Base-by-base conservation (phyloP, 1,140 invertebrate genomes). In the Gryllus bimaculatus region DNA sequence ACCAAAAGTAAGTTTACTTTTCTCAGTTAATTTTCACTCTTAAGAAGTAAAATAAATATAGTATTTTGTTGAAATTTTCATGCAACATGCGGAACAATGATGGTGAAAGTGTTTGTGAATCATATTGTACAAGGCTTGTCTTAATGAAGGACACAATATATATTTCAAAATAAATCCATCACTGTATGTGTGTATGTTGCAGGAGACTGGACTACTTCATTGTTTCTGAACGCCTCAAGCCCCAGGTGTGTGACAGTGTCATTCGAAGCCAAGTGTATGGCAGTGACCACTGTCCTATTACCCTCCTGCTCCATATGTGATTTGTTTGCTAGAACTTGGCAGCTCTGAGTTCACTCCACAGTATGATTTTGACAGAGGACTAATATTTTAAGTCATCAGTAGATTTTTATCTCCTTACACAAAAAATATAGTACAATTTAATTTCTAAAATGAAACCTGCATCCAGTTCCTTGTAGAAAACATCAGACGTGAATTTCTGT, bases 171-270 rank as follows among this genome's bases (percentile, higher is more conserved):
- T 5, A 18, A 15, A 47, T 76, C 7, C n/a, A 47, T 21, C 39
- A 8, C 21, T 8, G 15, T 8, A 12, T 20, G 74, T 8, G 21
- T 20, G 74, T 76, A 18, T 47, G 39, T 76, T 76, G 39, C 75
- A 76, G 75, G 75, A 90, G 97, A 85, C 87, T 99, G 81, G 97
- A 99, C 87, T 99, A 99, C 85, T 98, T 96, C 85, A 89, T 99
- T 20, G 85, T 97, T 0, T 98, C 96, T 0, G 88, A 97, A 82
- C 89, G 92, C 79, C 87, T 98, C 15, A 84, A 92, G 78, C 86
- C 92, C 3, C 89, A 92, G 39, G 83, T 98, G 13, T 94, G 94
- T 84, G 96, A 98, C 84, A 93, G 90, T 84, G 86, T 92, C 48
- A 94, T 96, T 76, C 88, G 93, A 54, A 89, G 87, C 77, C 85